Conservation (phyloP, 2,888 invertebrate species). For the Aporophyla nigra region DNA sequence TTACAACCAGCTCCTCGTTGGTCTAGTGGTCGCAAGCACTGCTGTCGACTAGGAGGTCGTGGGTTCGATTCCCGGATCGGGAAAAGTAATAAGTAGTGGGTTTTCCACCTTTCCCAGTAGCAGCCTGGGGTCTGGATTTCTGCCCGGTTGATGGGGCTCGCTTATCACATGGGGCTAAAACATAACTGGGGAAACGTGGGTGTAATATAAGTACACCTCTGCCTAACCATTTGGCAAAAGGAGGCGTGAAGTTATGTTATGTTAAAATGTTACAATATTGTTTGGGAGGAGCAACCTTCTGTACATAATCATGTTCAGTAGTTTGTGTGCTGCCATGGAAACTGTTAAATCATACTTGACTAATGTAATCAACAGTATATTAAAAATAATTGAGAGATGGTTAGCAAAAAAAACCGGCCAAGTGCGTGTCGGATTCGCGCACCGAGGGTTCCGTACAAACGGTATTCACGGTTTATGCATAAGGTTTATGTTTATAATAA, state of each 20-base stretch:
- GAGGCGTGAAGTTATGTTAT: not conserved
- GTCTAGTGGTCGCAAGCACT: too few relatives aligned
- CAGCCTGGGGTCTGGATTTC: not conserved
- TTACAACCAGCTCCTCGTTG: not conserved
- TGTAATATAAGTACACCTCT: not conserved
- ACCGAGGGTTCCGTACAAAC: too few relatives aligned
- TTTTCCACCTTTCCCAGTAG: not conserved
- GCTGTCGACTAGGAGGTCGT: not conserved
- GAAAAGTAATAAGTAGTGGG: not conserved
- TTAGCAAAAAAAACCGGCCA: too few relatives aligned
- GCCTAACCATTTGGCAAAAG: not conserved
- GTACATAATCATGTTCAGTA: too few relatives aligned
- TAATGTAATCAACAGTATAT: not conserved
- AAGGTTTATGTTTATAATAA: too few relatives aligned
- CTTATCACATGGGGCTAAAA: not conserved
- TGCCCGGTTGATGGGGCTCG: not conserved
- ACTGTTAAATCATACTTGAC: not conserved
- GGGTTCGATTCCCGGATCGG: not conserved
- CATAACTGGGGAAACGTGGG: not conserved
- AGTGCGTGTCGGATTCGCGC: too few relatives aligned
- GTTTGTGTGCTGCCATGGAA: not conserved
- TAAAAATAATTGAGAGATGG: constrained; percentile 3
- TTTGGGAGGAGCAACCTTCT: not conserved
- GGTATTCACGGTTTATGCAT: too few relatives aligned
- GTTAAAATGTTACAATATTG: not conserved